Conservation (phyloP, 23 tunicate species). For the Botrylloides violaceus region DNA sequence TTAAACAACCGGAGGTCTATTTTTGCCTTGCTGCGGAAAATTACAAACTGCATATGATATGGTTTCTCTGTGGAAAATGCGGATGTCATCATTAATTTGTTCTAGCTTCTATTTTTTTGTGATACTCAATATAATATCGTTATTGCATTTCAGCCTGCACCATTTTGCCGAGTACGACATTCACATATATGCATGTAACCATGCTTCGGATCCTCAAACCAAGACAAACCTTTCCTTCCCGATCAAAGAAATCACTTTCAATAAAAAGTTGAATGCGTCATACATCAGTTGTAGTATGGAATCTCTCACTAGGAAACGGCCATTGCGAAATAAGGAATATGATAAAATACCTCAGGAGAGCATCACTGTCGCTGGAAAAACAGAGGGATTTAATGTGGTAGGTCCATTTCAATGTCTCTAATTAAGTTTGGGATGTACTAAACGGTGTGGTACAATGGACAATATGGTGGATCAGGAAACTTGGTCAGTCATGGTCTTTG, state of each 20-base stretch:
- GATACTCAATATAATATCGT: not conserved
- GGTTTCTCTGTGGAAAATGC: too few species aligned
- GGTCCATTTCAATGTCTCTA: too few species aligned
- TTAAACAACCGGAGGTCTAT: too few species aligned
- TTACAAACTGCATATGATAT: not conserved
- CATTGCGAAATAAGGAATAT: not conserved
- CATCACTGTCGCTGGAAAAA: not conserved
- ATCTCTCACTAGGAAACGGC: slow-evolving; percentile 27
- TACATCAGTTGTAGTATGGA: slow-evolving; percentile 31
- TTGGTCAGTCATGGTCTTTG: too few species aligned
- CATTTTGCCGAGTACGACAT: slow-evolving; percentile 66
- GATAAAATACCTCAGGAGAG: slow-evolving; percentile 9
- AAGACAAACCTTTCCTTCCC: slow-evolving; percentile 3
- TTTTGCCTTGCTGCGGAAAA: too few species aligned
- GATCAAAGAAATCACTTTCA: not conserved
- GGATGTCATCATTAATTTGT: too few species aligned
- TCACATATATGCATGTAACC: slow-evolving; percentile 58
- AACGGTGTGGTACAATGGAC: too few species aligned
- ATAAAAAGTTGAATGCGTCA: not conserved
- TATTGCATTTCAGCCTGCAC: slow-evolving; percentile 29
- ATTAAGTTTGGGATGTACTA: too few species aligned
- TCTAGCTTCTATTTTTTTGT: too few species aligned
- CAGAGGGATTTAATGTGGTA: not conserved
- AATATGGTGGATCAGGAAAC: too few species aligned
- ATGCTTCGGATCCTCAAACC: slow-evolving; percentile 23